Evolutionary conservation across 2,888 invertebrate species (phyloP).

Genomic region (Aleiodes testaceus): DNA sequence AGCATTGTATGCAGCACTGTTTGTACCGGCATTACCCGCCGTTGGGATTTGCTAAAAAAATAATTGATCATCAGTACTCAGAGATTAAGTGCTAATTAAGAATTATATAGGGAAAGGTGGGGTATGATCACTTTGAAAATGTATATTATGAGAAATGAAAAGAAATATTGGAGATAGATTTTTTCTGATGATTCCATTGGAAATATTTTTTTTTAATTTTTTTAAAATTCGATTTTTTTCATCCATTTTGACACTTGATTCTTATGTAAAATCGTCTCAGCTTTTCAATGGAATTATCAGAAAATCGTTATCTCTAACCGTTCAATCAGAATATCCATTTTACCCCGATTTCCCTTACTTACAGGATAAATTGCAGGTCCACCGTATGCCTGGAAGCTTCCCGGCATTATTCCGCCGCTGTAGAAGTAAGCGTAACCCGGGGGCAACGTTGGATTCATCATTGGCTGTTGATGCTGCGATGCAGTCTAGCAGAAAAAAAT

Average conservation of each 20-base stretch:
- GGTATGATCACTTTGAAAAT: no score
- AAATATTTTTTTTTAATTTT: no score
- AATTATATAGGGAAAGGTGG: no score
- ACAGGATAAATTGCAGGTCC: constrained; percentile 82
- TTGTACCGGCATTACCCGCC: constrained; percentile 82
- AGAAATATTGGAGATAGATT: neutral
- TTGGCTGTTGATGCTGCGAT: constrained; percentile 78
- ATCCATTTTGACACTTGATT: no score
- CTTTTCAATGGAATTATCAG: no score
- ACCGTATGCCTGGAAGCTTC: constrained; percentile 82
- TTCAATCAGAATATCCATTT: no score
- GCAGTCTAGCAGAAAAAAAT: constrained; percentile 67
- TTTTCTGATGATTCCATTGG: no score
- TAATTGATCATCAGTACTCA: constrained; percentile 10
- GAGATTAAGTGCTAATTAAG: no score
- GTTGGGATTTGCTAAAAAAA: constrained; percentile 79
- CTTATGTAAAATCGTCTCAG: no score
- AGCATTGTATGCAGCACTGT: constrained; percentile 82
- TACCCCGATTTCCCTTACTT: no score
- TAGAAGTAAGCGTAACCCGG: constrained; percentile 86
- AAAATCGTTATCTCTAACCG: no score
- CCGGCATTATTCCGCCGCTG: constrained; percentile 79
- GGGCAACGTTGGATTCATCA: constrained; percentile 79
- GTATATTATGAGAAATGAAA: neutral
- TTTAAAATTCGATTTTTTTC: no score